Base-by-base conservation (phyloP, 2,113 vertebrate species). In the Etia nguti region DNA sequence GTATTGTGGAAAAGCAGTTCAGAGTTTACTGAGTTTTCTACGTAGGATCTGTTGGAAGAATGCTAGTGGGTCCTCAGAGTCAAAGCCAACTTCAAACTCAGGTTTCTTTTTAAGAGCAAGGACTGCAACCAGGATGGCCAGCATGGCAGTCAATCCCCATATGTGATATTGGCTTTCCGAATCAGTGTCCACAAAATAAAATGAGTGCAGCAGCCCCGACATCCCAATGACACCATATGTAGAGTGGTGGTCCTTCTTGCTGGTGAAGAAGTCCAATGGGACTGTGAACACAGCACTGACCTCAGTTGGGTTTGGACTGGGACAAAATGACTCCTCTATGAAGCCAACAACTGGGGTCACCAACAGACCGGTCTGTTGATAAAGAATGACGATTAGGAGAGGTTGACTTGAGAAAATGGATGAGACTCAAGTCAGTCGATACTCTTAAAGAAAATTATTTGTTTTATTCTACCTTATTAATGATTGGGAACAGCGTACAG, bases 311-410 rank as follows among this genome's bases (percentile, higher is more conserved):
- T 98, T 99, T 9, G 97, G 97, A 81, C 65, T 31, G 10, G 96
- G 95, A 79, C 93, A 89, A 90, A 99, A 99, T 1, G 96, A 93
- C 22, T 96, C 97, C 0, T 97, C 95, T 89, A 99, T 96, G 90
- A 99, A 97, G 75, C 96, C 97, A 57, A 98, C 97, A 54, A 99
- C 97, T 1, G 98, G 98, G 3, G 97, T 98, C 87, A 99, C 91
- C 94, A 98, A 20, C 13, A 96, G 86, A 12, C 94, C 90, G 6
- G 82, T 93, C 98, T 99, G 89, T 85, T 77, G 91, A 88, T 41
- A 68, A 65, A 43, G 60, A 38, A 34, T 2, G 0, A 77, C 29
- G 10, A 62, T 6, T 5, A 6, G 10, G 77, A 55, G 12, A 20
- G 15, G 4, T 12, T 62, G 4, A 52, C 0, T 1, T 62, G 4